Base-by-base conservation (phyloP, 2,113 vertebrate genomes). In the Erythrocercus mccallii region DNA sequence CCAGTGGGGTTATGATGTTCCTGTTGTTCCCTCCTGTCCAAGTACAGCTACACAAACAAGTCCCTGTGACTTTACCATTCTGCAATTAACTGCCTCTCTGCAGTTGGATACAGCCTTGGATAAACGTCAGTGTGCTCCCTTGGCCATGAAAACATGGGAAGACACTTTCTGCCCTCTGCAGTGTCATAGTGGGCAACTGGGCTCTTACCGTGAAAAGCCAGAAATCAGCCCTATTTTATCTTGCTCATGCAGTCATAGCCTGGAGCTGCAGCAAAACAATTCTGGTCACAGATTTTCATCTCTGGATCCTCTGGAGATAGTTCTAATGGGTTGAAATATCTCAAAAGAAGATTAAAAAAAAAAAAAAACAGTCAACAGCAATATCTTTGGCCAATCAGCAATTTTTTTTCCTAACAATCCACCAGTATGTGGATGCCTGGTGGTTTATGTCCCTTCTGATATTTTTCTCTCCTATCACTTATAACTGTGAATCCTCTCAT, bases 401-500 rank as follows among this genome's bases (percentile, higher is more conserved):
- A 6, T 5, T 74, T 77, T 80, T 91, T 84, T 37, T 10, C 45
- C 79, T 81, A 53, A 53, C 21, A 48, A 25, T 81, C 28, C 61
- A 82, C 12, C 11, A 71, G 37, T 50, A 14, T 74, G 37, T 48
- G 20, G 28, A 78, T 64, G 90, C 74, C 69, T 78, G 64, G 72
- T 71, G 30, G 44, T 86, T 96, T 93, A 64, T 61, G 81, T 90
- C 53, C 56, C 56, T 74, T 81, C 60, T 88, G 66, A 58, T 90
- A 86, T 68, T 84, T 83, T 94, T 77, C 53, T 86, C 44, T 77
- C 19, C 38, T 81, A 86, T 86, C 79, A 40, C 25, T 81, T 90
- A 27, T 4, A 94, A 45, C 50, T 88, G 71, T 73, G 68, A 86
- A 94, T 92, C 62, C 72, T 92, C 72, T 86, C 70, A 81, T 95